Conservation (phyloP, 92 coral and sea anemone genomes). For the Parazoanthus atlanticus region DNA sequence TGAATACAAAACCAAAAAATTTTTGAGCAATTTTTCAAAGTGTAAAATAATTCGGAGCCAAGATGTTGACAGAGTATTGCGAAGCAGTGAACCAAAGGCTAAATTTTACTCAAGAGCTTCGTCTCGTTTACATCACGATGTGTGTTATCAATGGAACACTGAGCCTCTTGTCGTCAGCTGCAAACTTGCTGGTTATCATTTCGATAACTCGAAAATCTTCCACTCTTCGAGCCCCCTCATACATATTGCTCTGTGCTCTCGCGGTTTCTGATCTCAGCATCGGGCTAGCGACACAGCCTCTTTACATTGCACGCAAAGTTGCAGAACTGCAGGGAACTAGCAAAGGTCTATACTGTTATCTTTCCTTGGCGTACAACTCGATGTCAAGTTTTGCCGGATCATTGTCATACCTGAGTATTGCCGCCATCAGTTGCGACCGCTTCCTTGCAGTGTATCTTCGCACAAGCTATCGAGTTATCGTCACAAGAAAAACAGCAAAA, state of each 20-base stretch:
- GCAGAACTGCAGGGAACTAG: background rate
- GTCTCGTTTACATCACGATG: background rate
- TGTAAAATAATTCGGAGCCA: background rate
- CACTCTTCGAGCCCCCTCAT: constrained; percentile 10
- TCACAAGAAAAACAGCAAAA: constrained; percentile 3
- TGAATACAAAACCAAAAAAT: background rate
- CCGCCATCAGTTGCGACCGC: constrained; percentile 21
- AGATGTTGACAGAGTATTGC: constrained; percentile 5
- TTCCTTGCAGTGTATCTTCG: background rate
- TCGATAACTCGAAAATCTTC: constrained; percentile 1
- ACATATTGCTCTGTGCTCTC: background rate
- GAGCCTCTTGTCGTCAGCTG: background rate
- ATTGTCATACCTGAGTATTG: constrained; percentile 10
- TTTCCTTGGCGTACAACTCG: constrained; percentile 10
- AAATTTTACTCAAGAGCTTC: constrained; percentile 1
- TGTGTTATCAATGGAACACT: constrained; percentile 3
- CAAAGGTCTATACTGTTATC: background rate
- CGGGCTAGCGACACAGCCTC: background rate
- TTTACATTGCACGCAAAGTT: constrained; percentile 19
- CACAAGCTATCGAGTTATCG: background rate
- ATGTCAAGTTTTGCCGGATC: constrained; percentile 15
- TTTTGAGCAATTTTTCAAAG: background rate
- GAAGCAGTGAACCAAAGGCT: background rate
- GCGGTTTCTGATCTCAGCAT: constrained; percentile 17
- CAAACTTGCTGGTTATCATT: constrained; percentile 9